Evolutionary conservation across 2,113 vertebrate species (phyloP), one percentile per base, ranked within the genome.

Genomic region (Saccopteryx bilineata): DNA sequence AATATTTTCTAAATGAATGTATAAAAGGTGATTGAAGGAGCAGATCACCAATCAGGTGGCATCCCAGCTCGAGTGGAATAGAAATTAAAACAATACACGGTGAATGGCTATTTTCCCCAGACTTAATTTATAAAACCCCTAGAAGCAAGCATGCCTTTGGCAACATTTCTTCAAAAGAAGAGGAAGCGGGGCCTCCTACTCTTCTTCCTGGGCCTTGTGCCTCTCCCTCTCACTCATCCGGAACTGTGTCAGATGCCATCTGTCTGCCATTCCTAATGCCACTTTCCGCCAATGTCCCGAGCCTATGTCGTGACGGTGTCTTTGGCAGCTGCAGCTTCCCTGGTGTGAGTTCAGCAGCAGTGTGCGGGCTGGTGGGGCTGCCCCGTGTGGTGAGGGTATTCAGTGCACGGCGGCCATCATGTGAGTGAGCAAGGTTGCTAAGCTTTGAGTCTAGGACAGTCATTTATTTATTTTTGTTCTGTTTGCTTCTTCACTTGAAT

Each of bases 1-100:
- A 91, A 88, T 74, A 56, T 60, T 68, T 94, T 56, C 58, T 58
- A 5, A 69, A 75, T 6, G 50, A 85, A 66, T 80, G 12, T 83
- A 74, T 83, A 31, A 80, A 86, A 74, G 14, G 21, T 24, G 84
- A 86, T 50, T 13, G 13, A 74, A 68, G n/a, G 19, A 85, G 52
- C 11, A 54, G 23, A 54, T 6, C 24, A n/a, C 50, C 74, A 85
- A 68, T 80, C 31, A 90, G 52, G 79, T 31, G 54, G 21, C 39
- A 68, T 28, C 46, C 15, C 24, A 28, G 72, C 17, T 1, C 3
- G 6, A 10, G 60, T 31, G 60, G 50, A 68, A 54, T 48, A 61
- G 8, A 68, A 52, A 92, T 61, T 19, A 63, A 86, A 92, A 80
- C 18, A 89, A 68, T 9, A 74, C 21, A 48, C 21, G 92, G 61